Evolutionary conservation across 2,113 vertebrate genomes (phyloP).

Genomic region (Grammomys dolichurus): DNA sequence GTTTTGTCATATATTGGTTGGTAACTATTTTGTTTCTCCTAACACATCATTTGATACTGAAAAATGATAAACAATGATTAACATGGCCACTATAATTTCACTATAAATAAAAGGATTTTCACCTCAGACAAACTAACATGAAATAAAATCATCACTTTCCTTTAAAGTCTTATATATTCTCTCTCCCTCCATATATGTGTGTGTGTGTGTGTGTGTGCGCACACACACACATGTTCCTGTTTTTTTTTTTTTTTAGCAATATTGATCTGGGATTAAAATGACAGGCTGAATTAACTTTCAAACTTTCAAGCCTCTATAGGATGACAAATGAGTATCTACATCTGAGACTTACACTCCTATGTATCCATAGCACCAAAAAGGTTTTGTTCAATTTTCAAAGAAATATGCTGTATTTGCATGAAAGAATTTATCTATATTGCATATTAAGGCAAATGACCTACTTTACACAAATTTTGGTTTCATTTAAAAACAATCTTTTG

Average conservation of each 20-base stretch:
- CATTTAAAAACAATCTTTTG: slow-evolving; percentile 1
- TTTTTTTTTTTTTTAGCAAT: neutral
- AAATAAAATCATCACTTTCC: neutral
- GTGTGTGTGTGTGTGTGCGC: neutral
- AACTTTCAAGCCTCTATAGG: no score
- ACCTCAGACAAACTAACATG: neutral
- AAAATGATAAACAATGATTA: neutral
- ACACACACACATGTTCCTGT: no score
- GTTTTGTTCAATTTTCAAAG: neutral
- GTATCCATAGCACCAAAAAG: neutral
- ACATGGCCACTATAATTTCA: neutral
- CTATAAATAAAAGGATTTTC: neutral
- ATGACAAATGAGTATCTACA: neutral
- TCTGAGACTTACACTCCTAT: rapidly evolving
- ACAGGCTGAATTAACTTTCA: neutral
- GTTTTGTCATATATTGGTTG: neutral
- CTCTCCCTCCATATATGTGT: neutral
- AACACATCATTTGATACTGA: neutral
- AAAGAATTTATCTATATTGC: neutral
- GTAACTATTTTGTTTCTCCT: neutral
- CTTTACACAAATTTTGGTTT: neutral
- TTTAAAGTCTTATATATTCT: neutral
- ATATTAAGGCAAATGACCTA: neutral
- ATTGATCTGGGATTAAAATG: neutral
- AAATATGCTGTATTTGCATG: neutral